Evolutionary conservation across 2,797 vertebrate species (phyloP), one percentile per base, ranked within the genome.

Genomic region (Apogon talboti): DNA sequence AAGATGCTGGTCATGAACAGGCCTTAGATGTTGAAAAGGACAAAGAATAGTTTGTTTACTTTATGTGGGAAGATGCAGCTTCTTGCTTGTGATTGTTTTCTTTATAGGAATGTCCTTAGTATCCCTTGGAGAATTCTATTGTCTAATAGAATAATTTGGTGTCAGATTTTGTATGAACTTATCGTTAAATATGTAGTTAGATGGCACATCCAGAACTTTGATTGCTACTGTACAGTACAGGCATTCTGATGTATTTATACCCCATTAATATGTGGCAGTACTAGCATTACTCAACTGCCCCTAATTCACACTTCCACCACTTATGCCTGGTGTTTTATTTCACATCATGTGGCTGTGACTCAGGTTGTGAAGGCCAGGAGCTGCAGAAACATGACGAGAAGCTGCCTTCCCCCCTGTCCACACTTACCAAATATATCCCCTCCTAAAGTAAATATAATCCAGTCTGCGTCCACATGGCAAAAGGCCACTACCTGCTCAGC

Each of bases 341-440:
- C 87, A 82, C 56, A 72, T 91, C 83, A 12, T 59, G 79, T 91
- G 83, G 53, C 86, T 30, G 9, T 18, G 53, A 53, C 63, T 66
- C 3, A 13, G 63, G 62, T 70, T 57, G 14, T 35, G 74, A 76
- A 82, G 87, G 84, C 83, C 78, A 56, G 33, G 56, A 78, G 46
- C 60, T 5, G 16, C 57, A 60, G 63, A 75, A 79, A 75, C 83
- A 79, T 77, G 75, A 76, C 71, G 64, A 67, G 71, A 87, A 85
- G 61, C 68, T 71, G 80, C 66, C 74, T 68, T 62, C 63, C 37
- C 47, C 52, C 76, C 79, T 89, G 90, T 92, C 90, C 38, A 8
- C 90, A 87, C 92, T 66, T 86, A 63, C 89, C 89, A 91, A 91
- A 92, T 89, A 89, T 90, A 91, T 76, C 82, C 78, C 54, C 70